Percentiles rank a stretch among this genome's conserved stretches.
Conservation (phyloP, 2,113 vertebrate genomes). For the Heptranchias perlo region DNA sequence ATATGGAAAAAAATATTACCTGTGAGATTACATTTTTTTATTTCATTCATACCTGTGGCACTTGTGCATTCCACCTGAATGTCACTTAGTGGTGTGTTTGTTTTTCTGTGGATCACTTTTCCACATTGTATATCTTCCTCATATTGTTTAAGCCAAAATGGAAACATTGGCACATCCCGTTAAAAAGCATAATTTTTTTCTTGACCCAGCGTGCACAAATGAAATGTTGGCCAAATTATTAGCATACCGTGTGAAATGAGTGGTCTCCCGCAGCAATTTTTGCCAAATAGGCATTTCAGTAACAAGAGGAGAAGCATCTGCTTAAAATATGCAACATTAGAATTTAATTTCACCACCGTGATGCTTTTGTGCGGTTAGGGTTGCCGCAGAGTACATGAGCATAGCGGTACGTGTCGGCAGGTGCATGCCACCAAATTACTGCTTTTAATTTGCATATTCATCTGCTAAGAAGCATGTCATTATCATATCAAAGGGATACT, state of each 20-base stretch:
- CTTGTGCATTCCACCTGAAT: neutral
- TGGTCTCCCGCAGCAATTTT: conserved; percentile 66
- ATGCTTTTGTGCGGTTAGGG: conserved; percentile 76
- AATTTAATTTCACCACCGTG: conserved; percentile 79
- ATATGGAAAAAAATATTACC: neutral
- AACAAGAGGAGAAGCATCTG: conserved; percentile 80
- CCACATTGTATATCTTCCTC: neutral
- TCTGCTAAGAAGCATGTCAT: conserved; percentile 98
- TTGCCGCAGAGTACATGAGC: conserved; percentile 75
- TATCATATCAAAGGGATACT: conserved; percentile 99
- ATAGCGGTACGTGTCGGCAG: conserved; percentile 88
- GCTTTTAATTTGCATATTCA: conserved; percentile 94
- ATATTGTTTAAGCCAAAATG: neutral
- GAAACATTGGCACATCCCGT: conserved; percentile 40
- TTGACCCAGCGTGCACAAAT: conserved; percentile 57
- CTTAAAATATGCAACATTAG: conserved; percentile 73
- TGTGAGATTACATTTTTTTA: neutral
- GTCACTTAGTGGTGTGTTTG: neutral
- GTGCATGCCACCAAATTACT: conserved; percentile 99
- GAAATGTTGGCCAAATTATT: conserved; percentile 73
- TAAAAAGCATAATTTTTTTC: conserved; percentile 43
- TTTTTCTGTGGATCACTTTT: neutral
- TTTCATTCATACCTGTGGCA: neutral
- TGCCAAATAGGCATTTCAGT: conserved; percentile 70
- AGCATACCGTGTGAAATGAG: conserved; percentile 60